phyloP scores from a whole-genome alignment of 2,113 vertebrate genomes.

The Alethe castanea region DNA sequence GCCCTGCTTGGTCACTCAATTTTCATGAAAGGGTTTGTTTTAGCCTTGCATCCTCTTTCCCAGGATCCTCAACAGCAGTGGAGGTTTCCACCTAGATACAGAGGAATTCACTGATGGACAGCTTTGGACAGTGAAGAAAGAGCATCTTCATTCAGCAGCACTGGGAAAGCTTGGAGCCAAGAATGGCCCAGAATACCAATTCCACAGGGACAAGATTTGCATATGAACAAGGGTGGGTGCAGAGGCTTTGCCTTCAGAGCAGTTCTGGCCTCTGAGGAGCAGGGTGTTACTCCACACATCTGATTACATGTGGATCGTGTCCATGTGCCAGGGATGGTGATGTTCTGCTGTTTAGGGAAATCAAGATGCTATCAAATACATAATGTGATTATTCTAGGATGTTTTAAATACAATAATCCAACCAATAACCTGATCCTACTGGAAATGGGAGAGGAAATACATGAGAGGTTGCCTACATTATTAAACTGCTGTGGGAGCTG shows the following conservation, averaged over 20 bases:
- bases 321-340: not conserved
- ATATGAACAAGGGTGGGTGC: not conserved
- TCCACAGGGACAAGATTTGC: not conserved
- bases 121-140: not conserved
- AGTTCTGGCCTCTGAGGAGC: not conserved
- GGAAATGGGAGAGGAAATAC: not conserved
- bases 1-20: not conserved
- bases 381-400: not conserved
- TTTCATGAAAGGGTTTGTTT: constrained; percentile 33
- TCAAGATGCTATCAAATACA: not conserved
- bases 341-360: not conserved
- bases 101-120: not conserved
- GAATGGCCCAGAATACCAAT: constrained; percentile 4
- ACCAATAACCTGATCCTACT: not conserved
- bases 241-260: not conserved
- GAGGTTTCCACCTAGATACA: constrained; percentile 12
- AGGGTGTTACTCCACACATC: not conserved
- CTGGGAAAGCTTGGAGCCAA: not conserved
- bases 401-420: not conserved
- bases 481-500: not conserved
- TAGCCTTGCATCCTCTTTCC: constrained; percentile 3
- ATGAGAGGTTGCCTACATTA: not conserved
- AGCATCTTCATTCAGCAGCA: constrained; percentile 14
- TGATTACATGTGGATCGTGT: not conserved
- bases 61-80: not conserved